Evolutionary conservation across 2,797 vertebrate species (phyloP).

Genomic region (Platyrinchus mystaceus): DNA sequence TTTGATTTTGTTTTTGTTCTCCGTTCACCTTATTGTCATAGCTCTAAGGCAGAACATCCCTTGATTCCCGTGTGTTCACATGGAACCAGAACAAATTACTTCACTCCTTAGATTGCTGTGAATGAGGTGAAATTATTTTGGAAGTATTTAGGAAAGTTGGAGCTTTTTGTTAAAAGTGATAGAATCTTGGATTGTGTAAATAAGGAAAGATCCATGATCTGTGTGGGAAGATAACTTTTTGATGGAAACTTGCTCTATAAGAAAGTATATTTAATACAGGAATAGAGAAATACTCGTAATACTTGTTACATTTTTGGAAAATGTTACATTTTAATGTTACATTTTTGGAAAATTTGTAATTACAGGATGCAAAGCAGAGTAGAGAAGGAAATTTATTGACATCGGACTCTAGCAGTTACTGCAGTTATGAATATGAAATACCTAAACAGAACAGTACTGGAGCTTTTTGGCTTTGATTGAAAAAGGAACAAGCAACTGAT

Average conservation of each 20-base stretch:
- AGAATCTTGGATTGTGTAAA: neutral
- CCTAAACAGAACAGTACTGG: neutral
- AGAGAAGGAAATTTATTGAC: neutral
- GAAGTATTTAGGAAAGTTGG: neutral
- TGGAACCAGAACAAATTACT: conserved; percentile 3
- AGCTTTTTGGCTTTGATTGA: neutral
- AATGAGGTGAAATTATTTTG: neutral
- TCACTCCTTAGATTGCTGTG: neutral
- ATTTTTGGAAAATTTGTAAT: neutral
- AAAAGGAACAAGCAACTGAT: neutral
- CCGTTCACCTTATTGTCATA: neutral
- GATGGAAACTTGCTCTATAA: neutral
- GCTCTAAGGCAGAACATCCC: neutral
- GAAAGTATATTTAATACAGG: neutral
- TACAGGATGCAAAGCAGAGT: neutral
- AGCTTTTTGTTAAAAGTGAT: neutral
- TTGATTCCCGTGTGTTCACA: neutral
- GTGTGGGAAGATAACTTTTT: neutral
- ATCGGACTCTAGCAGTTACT: accelerated
- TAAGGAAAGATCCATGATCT: neutral
- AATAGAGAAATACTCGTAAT: neutral
- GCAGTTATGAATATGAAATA: neutral
- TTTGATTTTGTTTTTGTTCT: conserved; percentile 14
- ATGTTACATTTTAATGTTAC: too few species aligned
- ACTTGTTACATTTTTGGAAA: neutral